Conservation (phyloP, 2,797 vertebrate species). For the Euphonia xanthogaster region DNA sequence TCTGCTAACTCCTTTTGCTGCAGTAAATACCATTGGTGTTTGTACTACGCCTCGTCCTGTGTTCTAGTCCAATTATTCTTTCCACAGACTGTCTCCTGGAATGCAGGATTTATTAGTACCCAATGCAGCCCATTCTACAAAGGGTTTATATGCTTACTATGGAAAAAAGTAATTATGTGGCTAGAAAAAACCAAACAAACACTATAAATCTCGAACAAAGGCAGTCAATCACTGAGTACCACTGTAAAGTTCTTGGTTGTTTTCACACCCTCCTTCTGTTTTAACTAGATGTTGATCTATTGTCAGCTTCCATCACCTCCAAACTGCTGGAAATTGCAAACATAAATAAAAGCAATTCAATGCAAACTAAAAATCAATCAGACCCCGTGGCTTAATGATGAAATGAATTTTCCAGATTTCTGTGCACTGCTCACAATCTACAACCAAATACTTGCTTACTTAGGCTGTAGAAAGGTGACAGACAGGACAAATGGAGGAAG, state of each 20-base stretch:
- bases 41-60: neutral
- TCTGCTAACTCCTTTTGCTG: neutral
- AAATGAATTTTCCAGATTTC: constrained; percentile 54
- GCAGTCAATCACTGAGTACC: neutral
- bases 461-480: neutral
- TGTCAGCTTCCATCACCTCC: constrained; percentile 44
- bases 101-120: neutral
- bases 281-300: constrained; percentile 74
- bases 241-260: constrained; percentile 14
- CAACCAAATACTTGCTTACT: neutral
- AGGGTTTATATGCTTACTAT: constrained; percentile 9
- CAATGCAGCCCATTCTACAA: neutral
- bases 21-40: neutral
- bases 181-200: neutral
- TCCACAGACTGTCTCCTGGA: neutral
- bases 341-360: constrained; percentile 26
- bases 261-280: constrained; percentile 27
- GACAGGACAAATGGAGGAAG: neutral
- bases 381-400: constrained; percentile 19
- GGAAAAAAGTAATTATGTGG: neutral
- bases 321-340: constrained; percentile 31
- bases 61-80: neutral
- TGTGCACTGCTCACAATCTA: neutral
- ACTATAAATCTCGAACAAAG: constrained; percentile 9
- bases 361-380: constrained; percentile 47